These are phyloP conservation scores for Pachyuromys duprasi DNA, from an alignment of 2,797 vertebrate species.

Conservation along the genomic window DNA sequence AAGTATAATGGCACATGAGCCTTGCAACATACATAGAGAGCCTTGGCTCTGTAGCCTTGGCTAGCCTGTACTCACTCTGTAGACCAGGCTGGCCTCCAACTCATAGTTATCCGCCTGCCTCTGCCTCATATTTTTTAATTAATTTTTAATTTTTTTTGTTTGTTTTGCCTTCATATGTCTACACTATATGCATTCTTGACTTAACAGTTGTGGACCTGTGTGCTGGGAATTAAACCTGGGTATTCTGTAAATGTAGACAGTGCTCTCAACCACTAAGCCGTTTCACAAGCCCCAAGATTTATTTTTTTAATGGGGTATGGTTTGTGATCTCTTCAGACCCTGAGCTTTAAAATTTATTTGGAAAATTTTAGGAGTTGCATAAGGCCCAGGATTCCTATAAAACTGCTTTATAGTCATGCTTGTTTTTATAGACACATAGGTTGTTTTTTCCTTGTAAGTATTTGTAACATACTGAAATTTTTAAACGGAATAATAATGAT, in stretches of 20 bases:
- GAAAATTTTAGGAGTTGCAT: constrained; percentile 32
- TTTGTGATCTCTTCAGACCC: not conserved
- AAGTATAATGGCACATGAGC: constrained; percentile 1
- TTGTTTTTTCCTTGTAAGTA: not conserved
- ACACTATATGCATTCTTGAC: not conserved
- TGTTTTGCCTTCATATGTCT: not conserved
- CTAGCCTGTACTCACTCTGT: too few species aligned
- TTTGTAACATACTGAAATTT: constrained; percentile 52
- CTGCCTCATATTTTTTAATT: too few species aligned
- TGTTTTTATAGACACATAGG: not conserved
- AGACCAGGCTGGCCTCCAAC: too few species aligned
- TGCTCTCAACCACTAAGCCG: not conserved
- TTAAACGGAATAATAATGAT: constrained; percentile 31
- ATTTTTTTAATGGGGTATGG: not conserved
- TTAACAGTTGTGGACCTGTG: not conserved
- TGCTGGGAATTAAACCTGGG: not conserved
- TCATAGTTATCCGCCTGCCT: too few species aligned
- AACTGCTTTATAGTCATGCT: constrained; percentile 18
- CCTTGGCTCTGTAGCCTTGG: not conserved
- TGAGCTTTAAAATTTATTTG: not conserved
- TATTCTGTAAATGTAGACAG: not conserved
- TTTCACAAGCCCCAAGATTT: not conserved
- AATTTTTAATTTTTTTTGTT: too few species aligned
- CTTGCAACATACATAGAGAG: not conserved
- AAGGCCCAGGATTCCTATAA: not conserved